Evolutionary conservation across 2,797 vertebrate genomes (phyloP).

Genomic region (Sarcoramphus papa): DNA sequence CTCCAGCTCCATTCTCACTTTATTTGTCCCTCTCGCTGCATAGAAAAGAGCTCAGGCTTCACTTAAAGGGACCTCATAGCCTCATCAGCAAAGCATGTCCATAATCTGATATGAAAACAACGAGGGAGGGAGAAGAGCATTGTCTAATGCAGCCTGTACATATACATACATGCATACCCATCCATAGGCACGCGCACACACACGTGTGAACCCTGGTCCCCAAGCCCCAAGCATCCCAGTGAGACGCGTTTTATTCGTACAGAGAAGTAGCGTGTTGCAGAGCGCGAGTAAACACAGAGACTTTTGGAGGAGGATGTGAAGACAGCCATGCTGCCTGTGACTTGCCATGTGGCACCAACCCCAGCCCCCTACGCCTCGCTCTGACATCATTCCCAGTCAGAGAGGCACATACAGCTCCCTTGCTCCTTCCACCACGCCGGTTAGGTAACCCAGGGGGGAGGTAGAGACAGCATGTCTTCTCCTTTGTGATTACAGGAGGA

Average conservation of each 20-base stretch:
- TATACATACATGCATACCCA: accelerated
- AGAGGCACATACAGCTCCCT: background rate
- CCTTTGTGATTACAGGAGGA: background rate
- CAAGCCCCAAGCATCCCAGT: accelerated
- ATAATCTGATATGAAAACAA: background rate
- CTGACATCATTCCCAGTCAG: background rate
- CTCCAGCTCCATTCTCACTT: background rate
- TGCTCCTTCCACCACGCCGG: background rate
- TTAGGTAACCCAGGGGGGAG: background rate
- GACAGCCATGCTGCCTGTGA: background rate
- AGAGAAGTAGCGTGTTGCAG: background rate
- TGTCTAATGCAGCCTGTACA: no score
- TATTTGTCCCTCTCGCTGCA: background rate
- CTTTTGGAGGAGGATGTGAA: background rate
- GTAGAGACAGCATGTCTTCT: background rate
- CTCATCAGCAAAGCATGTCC: background rate
- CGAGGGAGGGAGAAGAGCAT: background rate
- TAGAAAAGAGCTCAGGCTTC: background rate
- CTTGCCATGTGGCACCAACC: background rate
- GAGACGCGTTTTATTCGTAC: background rate
- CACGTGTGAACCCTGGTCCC: background rate
- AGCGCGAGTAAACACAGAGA: background rate
- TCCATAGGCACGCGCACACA: background rate
- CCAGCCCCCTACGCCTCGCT: background rate
- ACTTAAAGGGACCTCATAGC: background rate